Conservation (phyloP, 37 sponge, comb jelly and placozoan genomes). For the Cliona cf. orientalis region DNA sequence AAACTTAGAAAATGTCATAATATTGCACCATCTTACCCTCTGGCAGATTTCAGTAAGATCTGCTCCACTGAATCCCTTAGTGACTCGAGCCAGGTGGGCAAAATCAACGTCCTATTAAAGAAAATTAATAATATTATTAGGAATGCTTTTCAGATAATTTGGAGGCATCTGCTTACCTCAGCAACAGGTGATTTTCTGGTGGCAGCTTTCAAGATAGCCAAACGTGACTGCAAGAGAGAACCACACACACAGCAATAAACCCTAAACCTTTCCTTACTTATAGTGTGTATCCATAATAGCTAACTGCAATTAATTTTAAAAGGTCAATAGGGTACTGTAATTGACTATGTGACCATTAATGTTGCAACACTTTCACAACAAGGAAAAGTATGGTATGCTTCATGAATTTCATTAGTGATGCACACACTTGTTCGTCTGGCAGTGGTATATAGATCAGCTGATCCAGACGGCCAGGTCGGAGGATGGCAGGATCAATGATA, state of each 20-base stretch:
- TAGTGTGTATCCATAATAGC: no score
- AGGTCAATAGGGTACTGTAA: no score
- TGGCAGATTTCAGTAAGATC: conserved; percentile 99
- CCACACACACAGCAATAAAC: no score
- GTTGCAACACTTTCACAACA: no score
- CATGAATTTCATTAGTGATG: no score
- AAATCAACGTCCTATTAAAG: conserved; percentile 86
- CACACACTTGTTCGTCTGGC: conserved; percentile 91
- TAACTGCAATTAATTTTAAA: no score
- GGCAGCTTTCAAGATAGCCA: conserved; percentile 87
- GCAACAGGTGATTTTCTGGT: conserved; percentile 93
- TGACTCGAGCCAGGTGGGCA: conserved; percentile 76
- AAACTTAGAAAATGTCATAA: neutral
- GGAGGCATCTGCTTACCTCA: conserved; percentile 30
- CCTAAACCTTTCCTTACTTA: no score
- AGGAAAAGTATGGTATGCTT: no score
- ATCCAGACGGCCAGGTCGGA: conserved; percentile 96
- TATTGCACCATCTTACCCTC: conserved; percentile 68
- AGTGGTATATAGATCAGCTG: conserved; percentile 99
- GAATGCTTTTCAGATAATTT: no score
- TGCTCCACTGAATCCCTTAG: conserved; percentile 98
- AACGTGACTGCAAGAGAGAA: conserved; percentile 11
- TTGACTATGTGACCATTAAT: no score
- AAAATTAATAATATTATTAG: neutral
- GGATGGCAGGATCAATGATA: conserved; percentile 98